Conservation (phyloP, 2,113 vertebrate genomes). For the Ascaphus truei region DNA sequence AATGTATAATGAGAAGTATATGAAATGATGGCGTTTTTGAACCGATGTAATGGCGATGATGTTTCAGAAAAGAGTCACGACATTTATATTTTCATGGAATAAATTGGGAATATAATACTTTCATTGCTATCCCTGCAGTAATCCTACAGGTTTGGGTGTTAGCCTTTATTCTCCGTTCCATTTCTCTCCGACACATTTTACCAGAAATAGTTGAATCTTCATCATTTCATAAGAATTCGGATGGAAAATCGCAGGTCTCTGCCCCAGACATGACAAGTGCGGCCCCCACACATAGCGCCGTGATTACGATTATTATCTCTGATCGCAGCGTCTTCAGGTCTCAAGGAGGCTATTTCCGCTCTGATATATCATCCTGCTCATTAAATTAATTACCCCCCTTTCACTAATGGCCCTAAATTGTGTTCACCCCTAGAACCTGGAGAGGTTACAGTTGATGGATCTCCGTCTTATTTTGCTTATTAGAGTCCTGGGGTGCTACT, state of each 20-base stretch:
- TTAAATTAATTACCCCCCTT: neutral
- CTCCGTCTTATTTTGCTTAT: neutral
- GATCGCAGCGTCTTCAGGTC: neutral
- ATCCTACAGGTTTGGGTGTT: too few species aligned
- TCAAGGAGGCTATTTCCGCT: neutral
- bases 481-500: neutral
- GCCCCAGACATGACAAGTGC: neutral
- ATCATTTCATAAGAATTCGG: neutral
- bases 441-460: neutral
- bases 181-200: too few species aligned
- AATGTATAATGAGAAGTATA: too few species aligned
- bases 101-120: too few species aligned
- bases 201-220: neutral
- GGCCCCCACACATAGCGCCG: neutral
- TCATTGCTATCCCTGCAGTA: too few species aligned
- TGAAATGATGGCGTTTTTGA: too few species aligned
- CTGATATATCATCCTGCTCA: neutral
- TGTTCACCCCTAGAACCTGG: neutral
- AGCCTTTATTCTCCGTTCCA: too few species aligned
- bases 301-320: constrained; percentile 1
- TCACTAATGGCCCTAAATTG: constrained; percentile 7
- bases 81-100: too few species aligned
- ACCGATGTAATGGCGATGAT: too few species aligned
- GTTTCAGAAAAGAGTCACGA: too few species aligned
- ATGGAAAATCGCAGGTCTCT: neutral